Conservation (phyloP, 2,113 vertebrate species). For the Alouatta palliata region DNA sequence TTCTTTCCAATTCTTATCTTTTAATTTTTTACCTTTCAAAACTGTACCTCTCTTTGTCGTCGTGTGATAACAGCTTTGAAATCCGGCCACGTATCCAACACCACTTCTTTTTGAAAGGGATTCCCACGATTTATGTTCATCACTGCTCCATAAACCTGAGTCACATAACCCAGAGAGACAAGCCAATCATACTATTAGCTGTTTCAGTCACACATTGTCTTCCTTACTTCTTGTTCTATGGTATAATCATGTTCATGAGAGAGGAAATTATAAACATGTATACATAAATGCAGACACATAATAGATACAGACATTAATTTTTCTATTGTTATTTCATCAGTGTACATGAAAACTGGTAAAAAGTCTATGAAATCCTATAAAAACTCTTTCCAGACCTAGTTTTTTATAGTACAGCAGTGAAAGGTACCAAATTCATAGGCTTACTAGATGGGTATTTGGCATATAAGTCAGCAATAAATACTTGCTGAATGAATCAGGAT, state of each 20-base stretch:
- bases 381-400: neutral
- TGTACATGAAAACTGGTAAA: neutral
- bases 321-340: neutral
- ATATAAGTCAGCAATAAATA: neutral
- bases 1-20: neutral
- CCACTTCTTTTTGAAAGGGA: constrained; percentile 82
- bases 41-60: constrained; percentile 77
- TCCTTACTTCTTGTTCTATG: neutral
- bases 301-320: neutral
- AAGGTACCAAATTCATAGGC: neutral
- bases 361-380: neutral
- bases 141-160: constrained; percentile 81
- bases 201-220: neutral
- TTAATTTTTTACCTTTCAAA: neutral
- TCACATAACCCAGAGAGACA: neutral
- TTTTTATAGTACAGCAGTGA: neutral
- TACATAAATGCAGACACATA: neutral
- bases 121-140: constrained; percentile 83
- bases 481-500: neutral
- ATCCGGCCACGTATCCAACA: constrained; percentile 86
- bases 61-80: constrained; percentile 84
- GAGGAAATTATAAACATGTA: neutral
- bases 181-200: neutral
- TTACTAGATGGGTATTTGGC: neutral
- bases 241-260: neutral